Evolutionary conservation across 2,797 vertebrate genomes (phyloP), one percentile per base, ranked within the genome.

Genomic region (Cynopterus sphinx): DNA sequence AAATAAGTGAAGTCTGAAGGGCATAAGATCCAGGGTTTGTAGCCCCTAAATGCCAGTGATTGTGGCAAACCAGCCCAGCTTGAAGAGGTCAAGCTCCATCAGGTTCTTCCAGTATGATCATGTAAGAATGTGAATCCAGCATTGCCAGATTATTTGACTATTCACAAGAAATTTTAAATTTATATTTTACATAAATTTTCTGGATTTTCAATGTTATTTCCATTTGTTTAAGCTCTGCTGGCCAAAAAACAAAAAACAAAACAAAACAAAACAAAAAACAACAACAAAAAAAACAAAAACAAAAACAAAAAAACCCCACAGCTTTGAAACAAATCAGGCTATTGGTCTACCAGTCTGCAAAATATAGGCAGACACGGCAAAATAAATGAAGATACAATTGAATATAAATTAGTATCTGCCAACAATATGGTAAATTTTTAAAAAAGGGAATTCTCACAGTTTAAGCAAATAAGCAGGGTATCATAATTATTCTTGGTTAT

Each of bases 131-230:
- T 53, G 4, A n/a, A 11, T 28, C 33, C 17, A 41, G 6, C n/a
- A 17, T 63, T 87, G 24, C 19, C 21, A 94, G 26, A 79, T 57
- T 13, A 79, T 91, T 10, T 71, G 12, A 90, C 28, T 87, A 79
- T 78, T 49, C 57, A 63, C 0, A n/a, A 88, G 51, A 85, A 55
- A 81, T 94, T 61, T 24, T 26, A 41, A 90, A 65, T 68, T 75
- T 28, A 41, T 63, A 55, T 36, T 81, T 85, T 26, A 85, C 8
- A 22, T 49, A 16, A 21, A 68, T 61, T 90, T 94, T 81, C 57
- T 87, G 91, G 36, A 63, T 77, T 85, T 95, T 82, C 51, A 59
- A 43, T 68, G 26, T 71, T 71, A 91, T 77, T 92, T 91, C 33
- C 51, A 75, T 68, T 93, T 55, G 9, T 83, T 87, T 90, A 89